Conservation (phyloP, 2,888 invertebrate species). For the Dromius quadrimaculatus region DNA sequence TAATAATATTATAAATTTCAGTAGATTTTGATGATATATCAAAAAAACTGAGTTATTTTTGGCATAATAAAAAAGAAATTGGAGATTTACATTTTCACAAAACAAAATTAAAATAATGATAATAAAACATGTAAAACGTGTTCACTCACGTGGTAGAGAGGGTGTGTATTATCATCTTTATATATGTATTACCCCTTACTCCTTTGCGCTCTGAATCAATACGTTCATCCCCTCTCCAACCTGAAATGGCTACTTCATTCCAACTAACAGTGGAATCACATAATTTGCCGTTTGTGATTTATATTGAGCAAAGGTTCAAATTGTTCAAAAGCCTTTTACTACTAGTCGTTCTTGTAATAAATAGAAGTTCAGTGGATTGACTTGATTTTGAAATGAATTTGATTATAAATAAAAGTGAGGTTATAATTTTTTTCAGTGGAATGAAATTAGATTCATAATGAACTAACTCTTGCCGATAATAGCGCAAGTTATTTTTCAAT, state of each 20-base stretch:
- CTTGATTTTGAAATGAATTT: too few species aligned
- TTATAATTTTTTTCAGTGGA: too few species aligned
- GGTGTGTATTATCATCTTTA: slow-evolving; percentile 44
- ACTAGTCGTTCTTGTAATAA: too few species aligned
- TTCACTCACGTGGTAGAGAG: slow-evolving; percentile 13
- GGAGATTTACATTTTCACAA: slow-evolving; percentile 8
- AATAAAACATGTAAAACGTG: slow-evolving; percentile 36
- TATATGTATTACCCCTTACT: slow-evolving; percentile 28
- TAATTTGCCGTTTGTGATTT: slow-evolving; percentile 19
- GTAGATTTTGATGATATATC: too few species aligned
- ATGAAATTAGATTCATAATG: too few species aligned
- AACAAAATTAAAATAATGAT: slow-evolving; percentile 30
- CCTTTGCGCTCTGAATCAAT: slow-evolving; percentile 45
- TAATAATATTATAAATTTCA: too few species aligned
- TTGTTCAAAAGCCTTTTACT: too few species aligned
- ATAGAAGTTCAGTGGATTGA: too few species aligned
- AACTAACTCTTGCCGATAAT: too few species aligned
- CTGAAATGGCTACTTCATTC: slow-evolving; percentile 48
- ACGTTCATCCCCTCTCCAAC: slow-evolving; percentile 45
- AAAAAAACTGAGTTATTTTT: too few species aligned
- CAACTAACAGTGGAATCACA: slow-evolving; percentile 32
- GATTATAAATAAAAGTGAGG: too few species aligned
- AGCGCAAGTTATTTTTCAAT: too few species aligned
- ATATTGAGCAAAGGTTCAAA: slow-evolving; percentile 4
- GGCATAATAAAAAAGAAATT: slow-evolving; percentile 28